Evolutionary conservation across 2,888 invertebrate genomes (phyloP).

Genomic region (Meiosimyza decipiens): DNA sequence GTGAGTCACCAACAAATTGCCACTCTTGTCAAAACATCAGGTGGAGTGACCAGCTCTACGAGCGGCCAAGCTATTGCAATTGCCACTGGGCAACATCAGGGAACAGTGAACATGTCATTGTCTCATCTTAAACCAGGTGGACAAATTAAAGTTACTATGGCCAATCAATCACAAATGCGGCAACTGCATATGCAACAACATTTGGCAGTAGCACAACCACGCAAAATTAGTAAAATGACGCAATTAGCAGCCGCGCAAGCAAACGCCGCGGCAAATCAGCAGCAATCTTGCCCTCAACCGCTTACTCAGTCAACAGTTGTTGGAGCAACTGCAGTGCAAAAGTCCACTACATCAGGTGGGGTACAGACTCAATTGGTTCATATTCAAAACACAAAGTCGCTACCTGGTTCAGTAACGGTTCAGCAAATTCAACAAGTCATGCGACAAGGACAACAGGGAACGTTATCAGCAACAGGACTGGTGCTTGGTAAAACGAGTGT

Average conservation of each 20-base stretch:
- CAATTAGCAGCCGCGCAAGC: constrained; percentile 65
- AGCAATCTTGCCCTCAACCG: constrained; percentile 48
- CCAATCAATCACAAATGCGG: constrained; percentile 74
- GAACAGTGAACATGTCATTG: constrained; percentile 64
- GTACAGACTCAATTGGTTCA: constrained; percentile 76
- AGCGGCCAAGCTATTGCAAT: constrained; percentile 19
- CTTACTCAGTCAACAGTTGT: constrained; percentile 34
- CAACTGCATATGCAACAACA: constrained; percentile 74
- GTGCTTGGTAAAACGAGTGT: constrained; percentile 73
- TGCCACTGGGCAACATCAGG: constrained; percentile 46
- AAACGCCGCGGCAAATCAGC: constrained; percentile 49
- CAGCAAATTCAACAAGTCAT: constrained; percentile 82
- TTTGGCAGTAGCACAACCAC: constrained; percentile 67
- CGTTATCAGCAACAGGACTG: constrained; percentile 63
- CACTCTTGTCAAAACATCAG: constrained; percentile 64
- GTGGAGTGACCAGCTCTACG: constrained; percentile 51
- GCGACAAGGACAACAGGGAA: constrained; percentile 71
- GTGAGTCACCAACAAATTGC: constrained; percentile 63
- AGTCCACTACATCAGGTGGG: constrained; percentile 61
- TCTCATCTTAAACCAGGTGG: constrained; percentile 66
- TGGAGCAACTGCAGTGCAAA: constrained; percentile 51
- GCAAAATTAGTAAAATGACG: constrained; percentile 74
- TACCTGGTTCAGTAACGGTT: constrained; percentile 75
- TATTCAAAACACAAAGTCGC: constrained; percentile 72
- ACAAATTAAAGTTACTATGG: constrained; percentile 69